Evolutionary conservation across 2,113 vertebrate species (phyloP).

Genomic region (Solenodon paradoxus): DNA sequence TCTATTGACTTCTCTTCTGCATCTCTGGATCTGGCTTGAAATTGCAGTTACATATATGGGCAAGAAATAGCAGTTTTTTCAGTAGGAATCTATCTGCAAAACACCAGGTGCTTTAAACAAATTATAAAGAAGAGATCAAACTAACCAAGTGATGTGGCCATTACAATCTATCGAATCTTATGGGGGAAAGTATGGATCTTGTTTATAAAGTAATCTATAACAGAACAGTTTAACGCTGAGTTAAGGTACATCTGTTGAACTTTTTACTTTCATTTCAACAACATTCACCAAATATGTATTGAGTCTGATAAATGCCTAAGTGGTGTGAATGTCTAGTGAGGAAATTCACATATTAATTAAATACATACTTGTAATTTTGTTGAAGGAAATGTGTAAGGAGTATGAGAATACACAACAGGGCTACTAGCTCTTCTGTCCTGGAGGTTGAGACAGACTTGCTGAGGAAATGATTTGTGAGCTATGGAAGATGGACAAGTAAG

Average conservation of each 20-base stretch:
- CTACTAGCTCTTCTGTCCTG: background rate
- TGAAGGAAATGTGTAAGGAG: background rate
- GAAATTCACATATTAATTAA: slow-evolving; percentile 35
- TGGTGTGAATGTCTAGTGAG: background rate
- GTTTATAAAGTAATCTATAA: slow-evolving; percentile 28
- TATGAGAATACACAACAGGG: background rate
- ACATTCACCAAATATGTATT: background rate
- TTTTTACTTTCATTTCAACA: slow-evolving; percentile 41
- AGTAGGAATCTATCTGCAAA: slow-evolving; percentile 35
- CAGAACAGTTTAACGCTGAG: slow-evolving; percentile 19
- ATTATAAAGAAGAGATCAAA: slow-evolving; percentile 18
- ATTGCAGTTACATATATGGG: background rate
- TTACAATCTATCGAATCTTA: slow-evolving; percentile 33
- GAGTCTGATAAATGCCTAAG: slow-evolving; percentile 1
- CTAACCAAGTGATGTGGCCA: background rate
- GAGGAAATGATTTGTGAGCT: slow-evolving; percentile 22
- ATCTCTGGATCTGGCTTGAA: slow-evolving; percentile 49
- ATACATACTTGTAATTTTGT: background rate
- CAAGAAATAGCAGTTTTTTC: slow-evolving; percentile 26
- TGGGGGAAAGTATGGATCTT: slow-evolving; percentile 6
- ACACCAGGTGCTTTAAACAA: slow-evolving; percentile 24
- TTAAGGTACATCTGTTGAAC: background rate
- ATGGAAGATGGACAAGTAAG: background rate
- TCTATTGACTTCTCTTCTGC: slow-evolving; percentile 49
- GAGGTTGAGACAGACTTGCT: background rate